Base-by-base conservation (phyloP, 2,888 invertebrate species). In the Nipponacmea schrenckii region DNA sequence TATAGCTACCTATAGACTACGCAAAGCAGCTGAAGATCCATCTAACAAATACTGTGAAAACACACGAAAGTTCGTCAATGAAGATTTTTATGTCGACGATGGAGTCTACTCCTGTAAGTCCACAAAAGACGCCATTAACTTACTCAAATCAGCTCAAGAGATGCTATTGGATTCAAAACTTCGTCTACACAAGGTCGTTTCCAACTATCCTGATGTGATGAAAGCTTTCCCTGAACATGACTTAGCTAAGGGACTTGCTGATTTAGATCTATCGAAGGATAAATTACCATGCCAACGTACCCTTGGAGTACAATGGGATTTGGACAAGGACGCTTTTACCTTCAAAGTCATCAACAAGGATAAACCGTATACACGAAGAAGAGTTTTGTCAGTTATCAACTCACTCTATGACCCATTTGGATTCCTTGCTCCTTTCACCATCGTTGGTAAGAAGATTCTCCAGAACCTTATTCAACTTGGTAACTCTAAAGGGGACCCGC, bases 71-170 rank as follows among this genome's bases (percentile, higher is more conserved):
- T 74, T 69, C 31, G 69, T 76, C 31, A 50, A 68, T 10, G 45
- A 70, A 15, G 67, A 70, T 24, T 76, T 74, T 62, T 76, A 76
- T 27, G 74, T 76, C 14, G 74, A 76, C 39, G 70, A 74, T 27
- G 76, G 68, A 8, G 64, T 76, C 8, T 64, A 63, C 10, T 72
- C 76, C 15, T 62, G 50, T 17, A n/a, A 27, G 14, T 31, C 72
- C 5, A 62, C 46, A 46, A 50, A 64, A n/a, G 68, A 71, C 39
- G 68, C 68, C 10, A 64, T 68, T 20, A 48, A 45, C 15, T 48
- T 67, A 45, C 17, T 56, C 10, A 56, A 56, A 24, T 20, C 56
- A 8, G n/a, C 56, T 8, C 56, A 56, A 56, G 56, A n/a, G 7
- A 17, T 56, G 24, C 1, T 56, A 12, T 20, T 7, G 8, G 56